These are phyloP conservation scores for Brachionus asplanchnoidis DNA, from an alignment of 1,140 invertebrate genomes.

Conservation along the genomic window DNA sequence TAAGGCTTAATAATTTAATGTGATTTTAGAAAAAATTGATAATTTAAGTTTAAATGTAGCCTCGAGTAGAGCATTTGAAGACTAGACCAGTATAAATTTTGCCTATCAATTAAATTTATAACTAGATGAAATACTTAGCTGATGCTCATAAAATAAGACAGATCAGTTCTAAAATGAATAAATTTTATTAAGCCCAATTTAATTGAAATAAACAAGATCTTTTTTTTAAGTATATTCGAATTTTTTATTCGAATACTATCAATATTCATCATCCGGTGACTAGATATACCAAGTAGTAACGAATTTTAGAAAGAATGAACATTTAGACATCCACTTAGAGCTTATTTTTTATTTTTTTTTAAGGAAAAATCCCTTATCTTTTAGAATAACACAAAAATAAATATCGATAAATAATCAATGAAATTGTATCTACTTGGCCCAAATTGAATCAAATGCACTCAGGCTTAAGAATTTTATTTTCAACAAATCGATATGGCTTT, in stretches of 20 bases:
- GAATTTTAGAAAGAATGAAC: background rate
- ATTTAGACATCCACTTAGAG: background rate
- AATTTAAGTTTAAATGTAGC: background rate
- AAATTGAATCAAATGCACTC: background rate
- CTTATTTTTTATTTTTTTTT: background rate
- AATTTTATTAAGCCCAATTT: background rate
- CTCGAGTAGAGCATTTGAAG: background rate
- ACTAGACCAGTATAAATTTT: background rate
- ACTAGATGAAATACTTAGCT: background rate
- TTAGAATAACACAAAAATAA: background rate
- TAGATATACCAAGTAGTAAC: background rate
- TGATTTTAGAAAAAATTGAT: background rate
- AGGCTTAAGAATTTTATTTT: background rate
- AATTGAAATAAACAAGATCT: background rate
- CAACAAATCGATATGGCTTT: slow-evolving; percentile 1
- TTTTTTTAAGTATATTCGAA: background rate
- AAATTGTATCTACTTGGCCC: background rate
- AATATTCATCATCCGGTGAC: background rate
- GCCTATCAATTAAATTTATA: background rate
- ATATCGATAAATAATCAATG: slow-evolving; percentile 4
- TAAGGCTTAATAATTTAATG: background rate
- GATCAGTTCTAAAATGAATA: background rate
- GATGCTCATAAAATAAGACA: background rate
- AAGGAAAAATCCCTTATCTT: background rate
- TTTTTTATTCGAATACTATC: background rate